A percentile compares a stretch with the other conserved stretches of the same genome.
phyloP scores from a whole-genome alignment of 2,113 vertebrate genomes.

The Carlito syrichta region DNA sequence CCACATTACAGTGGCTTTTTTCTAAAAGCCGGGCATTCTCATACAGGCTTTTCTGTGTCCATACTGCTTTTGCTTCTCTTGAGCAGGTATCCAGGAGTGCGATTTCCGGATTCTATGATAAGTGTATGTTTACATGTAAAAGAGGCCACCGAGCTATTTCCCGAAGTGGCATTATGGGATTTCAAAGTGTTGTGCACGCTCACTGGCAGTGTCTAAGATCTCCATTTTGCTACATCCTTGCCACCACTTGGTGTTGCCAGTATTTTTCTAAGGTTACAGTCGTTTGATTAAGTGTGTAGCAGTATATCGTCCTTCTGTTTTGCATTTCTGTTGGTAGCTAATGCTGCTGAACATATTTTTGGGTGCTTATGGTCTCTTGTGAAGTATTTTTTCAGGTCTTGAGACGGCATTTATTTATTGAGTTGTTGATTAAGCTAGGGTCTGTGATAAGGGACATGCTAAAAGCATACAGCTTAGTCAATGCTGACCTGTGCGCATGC shows the following conservation, averaged over 20 bases:
- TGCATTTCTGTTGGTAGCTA: constrained; percentile 30
- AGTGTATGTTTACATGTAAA: constrained; percentile 17
- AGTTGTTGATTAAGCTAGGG: background rate
- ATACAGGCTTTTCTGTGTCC: background rate
- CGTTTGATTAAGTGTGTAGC: background rate
- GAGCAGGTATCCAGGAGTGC: background rate
- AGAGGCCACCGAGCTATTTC: constrained; percentile 17
- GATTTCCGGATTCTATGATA: background rate
- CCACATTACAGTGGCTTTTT: too few species aligned
- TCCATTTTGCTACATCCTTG: background rate
- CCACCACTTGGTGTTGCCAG: background rate
- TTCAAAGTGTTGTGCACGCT: background rate
- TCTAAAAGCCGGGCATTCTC: too few species aligned
- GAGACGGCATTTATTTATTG: background rate
- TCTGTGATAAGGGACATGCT: background rate
- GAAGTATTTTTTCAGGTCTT: constrained; percentile 8
- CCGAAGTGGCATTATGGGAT: background rate
- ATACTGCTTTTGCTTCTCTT: constrained; percentile 6
- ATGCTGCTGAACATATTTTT: constrained; percentile 3
- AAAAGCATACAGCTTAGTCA: background rate
- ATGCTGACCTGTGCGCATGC: background rate
- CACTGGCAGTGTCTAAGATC: background rate
- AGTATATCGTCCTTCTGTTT: background rate
- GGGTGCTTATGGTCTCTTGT: background rate
- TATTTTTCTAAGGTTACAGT: background rate